A percentile compares a stretch with the other conserved stretches of the same genome.
Evolutionary conservation across 1,140 invertebrate genomes (phyloP).

Genomic region (Caenorhabditis briggsae): DNA sequence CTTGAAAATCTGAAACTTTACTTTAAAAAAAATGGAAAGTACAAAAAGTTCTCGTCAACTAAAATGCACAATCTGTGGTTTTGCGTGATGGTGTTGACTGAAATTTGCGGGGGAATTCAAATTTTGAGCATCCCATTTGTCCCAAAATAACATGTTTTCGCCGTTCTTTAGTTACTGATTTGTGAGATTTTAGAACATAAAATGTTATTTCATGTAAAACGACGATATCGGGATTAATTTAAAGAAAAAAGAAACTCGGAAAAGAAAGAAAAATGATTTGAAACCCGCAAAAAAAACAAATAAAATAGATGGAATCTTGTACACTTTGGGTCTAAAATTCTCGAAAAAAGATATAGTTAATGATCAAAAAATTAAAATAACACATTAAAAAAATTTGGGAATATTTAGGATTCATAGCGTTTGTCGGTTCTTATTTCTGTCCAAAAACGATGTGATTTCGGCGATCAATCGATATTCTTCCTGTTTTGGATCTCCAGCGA

Average conservation of each 20-base stretch:
- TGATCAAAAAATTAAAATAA: slow-evolving; percentile 22
- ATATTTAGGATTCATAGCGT: not conserved
- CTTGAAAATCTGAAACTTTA: too few relatives aligned
- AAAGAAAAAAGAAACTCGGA: too few relatives aligned
- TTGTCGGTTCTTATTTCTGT: not conserved
- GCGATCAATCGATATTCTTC: slow-evolving; percentile 17
- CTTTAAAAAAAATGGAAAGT: too few relatives aligned
- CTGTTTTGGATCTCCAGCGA: slow-evolving; percentile 11
- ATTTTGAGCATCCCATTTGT: not conserved
- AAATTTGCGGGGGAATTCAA: too few relatives aligned
- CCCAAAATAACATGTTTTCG: not conserved
- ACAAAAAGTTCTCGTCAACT: too few relatives aligned
- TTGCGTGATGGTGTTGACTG: too few relatives aligned
- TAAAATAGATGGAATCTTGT: not conserved
- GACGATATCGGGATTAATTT: not conserved
- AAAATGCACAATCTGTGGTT: too few relatives aligned
- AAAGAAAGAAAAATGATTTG: not conserved
- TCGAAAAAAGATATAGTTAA: not conserved
- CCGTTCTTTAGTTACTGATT: not conserved
- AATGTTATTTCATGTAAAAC: slow-evolving; percentile 23
- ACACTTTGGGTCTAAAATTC: not conserved
- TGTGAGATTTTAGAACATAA: not conserved
- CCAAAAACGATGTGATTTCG: slow-evolving; percentile 17
- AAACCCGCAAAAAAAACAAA: not conserved
- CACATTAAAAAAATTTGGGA: not conserved